Evolutionary conservation across 2,113 vertebrate genomes (phyloP).

Genomic region (Ornithorhynchus anatinus): DNA sequence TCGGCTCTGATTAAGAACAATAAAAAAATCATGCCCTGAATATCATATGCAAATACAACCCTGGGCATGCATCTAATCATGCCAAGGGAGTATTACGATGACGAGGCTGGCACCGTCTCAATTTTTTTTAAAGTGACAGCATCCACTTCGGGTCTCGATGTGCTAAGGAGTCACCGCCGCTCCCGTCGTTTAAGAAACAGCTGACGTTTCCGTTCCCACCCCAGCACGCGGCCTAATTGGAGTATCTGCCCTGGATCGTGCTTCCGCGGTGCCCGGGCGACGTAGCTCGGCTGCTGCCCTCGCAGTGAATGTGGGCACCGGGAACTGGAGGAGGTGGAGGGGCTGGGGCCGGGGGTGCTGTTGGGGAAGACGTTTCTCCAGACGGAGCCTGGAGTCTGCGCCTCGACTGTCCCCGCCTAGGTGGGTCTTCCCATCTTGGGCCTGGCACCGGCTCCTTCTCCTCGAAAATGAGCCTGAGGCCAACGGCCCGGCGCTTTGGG

Average conservation of each 20-base stretch:
- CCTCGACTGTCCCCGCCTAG: too few species aligned
- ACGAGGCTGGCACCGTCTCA: conserved; percentile 85
- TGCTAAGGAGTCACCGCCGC: conserved; percentile 69
- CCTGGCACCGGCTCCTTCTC: background rate
- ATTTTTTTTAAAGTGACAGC: conserved; percentile 89
- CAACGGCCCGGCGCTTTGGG: background rate
- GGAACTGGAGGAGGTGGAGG: background rate
- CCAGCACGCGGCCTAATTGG: conserved; percentile 58
- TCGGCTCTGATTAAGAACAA: conserved; percentile 99
- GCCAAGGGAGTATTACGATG: conserved; percentile 91
- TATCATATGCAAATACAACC: conserved; percentile 98
- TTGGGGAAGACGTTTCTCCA: too few species aligned
- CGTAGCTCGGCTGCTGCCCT: conserved; percentile 18
- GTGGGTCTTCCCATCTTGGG: too few species aligned
- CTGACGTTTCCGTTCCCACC: conserved; percentile 70
- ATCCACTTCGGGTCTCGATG: conserved; percentile 77
- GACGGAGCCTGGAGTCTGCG: too few species aligned
- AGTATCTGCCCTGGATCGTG: conserved; percentile 66
- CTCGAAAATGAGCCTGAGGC: accelerated
- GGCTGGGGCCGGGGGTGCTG: conserved; percentile 6
- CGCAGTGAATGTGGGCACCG: background rate
- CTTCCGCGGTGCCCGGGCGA: conserved; percentile 59
- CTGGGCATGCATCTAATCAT: conserved; percentile 97
- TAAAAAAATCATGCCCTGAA: conserved; percentile 97
- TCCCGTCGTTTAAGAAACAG: conserved; percentile 77